Evolutionary conservation across 2,113 vertebrate species (phyloP).

Genomic region (Ciconia stormi): DNA sequence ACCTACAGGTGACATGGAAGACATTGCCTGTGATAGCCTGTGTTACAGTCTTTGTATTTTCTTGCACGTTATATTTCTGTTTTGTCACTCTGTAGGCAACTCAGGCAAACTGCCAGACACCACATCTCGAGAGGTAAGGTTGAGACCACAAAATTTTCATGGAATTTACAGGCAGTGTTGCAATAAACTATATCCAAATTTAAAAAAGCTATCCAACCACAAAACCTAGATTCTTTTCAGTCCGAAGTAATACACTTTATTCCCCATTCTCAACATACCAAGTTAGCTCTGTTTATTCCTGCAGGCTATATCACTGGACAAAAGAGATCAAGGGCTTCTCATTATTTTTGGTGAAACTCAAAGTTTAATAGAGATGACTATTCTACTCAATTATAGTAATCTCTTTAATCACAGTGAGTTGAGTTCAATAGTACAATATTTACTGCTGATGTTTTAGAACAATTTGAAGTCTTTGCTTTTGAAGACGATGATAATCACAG

Average conservation of each 20-base stretch:
- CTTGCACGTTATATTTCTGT: background rate
- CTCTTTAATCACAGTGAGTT: conserved; percentile 62
- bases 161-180: background rate
- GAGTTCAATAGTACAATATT: conserved; percentile 55
- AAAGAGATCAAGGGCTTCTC: conserved; percentile 47
- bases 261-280: background rate
- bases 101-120: conserved; percentile 12
- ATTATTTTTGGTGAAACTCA: conserved; percentile 57
- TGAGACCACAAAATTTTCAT: background rate
- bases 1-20: background rate
- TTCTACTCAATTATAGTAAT: conserved; percentile 40
- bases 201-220: background rate
- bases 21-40: background rate
- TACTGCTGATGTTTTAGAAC: conserved; percentile 53
- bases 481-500: conserved; percentile 40
- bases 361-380: conserved; percentile 29
- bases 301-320: background rate
- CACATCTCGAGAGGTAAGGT: background rate
- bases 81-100: background rate
- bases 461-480: conserved; percentile 63
- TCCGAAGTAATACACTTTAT: background rate
- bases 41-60: background rate
- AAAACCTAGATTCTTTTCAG: background rate
- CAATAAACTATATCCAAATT: background rate
- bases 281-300: conserved; percentile 22